Conservation (phyloP, 2,888 invertebrate genomes). For the Orchesella flavescens region DNA sequence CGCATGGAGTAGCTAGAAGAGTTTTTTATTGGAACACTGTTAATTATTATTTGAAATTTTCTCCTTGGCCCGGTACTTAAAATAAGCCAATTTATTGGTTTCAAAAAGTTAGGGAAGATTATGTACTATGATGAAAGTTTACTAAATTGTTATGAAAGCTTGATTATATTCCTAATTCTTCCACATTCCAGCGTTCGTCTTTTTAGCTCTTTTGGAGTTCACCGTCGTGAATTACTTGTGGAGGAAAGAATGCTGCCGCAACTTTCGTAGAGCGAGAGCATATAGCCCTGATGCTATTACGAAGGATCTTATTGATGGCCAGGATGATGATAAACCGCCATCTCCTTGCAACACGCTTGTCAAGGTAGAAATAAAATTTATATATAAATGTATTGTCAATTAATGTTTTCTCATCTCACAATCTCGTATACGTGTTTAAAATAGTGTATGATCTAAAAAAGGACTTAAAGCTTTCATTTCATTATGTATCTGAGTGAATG, state of each 20-base stretch:
- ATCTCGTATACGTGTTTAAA: neutral
- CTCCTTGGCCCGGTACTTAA: too few species aligned
- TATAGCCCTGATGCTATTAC: slow-evolving; percentile 42
- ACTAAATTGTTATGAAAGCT: too few species aligned
- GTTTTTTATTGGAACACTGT: too few species aligned
- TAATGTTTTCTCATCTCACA: neutral
- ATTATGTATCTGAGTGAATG: neutral
- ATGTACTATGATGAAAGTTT: too few species aligned
- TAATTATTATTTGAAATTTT: neutral
- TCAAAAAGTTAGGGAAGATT: too few species aligned
- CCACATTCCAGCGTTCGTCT: slow-evolving; percentile 74
- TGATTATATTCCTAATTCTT: neutral
- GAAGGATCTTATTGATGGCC: slow-evolving; percentile 37
- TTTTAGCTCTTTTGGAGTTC: slow-evolving; percentile 76
- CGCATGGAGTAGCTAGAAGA: too few species aligned
- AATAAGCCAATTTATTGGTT: neutral
- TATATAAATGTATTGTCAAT: neutral
- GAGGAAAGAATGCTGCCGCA: slow-evolving; percentile 62
- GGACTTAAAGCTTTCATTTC: neutral
- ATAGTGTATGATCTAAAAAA: neutral
- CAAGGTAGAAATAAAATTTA: slow-evolving; percentile 21
- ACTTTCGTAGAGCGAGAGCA: slow-evolving; percentile 50
- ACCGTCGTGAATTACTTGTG: slow-evolving; percentile 73
- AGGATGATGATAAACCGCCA: slow-evolving; percentile 37
- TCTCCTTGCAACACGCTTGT: slow-evolving; percentile 54